phyloP scores from a whole-genome alignment of 1,140 invertebrate genomes.

The Cyphomyrmex costatus region DNA sequence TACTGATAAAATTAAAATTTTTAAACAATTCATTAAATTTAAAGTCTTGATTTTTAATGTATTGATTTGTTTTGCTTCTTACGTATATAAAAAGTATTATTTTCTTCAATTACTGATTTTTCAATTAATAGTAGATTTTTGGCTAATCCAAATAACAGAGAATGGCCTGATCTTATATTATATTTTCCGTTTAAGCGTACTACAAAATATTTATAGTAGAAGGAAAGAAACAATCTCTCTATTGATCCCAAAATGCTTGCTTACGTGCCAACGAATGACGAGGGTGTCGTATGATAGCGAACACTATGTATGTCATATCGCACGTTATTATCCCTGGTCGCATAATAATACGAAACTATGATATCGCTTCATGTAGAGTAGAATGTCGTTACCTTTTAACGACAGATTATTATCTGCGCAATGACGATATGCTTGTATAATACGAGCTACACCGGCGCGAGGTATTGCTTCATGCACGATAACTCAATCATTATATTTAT shows the following conservation, averaged over 20 bases:
- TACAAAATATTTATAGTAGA: not conserved
- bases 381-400: slow-evolving; percentile 49
- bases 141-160: not conserved
- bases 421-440: not conserved
- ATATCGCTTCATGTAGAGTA: slow-evolving; percentile 41
- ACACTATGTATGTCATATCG: slow-evolving; percentile 32
- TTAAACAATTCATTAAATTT: not conserved
- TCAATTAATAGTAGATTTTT: slow-evolving; percentile 2
- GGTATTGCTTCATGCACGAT: slow-evolving; percentile 25
- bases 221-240: not conserved
- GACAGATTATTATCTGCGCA: slow-evolving; percentile 43
- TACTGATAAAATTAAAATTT: not conserved
- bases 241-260: slow-evolving; percentile 14
- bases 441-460: not conserved
- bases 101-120: not conserved
- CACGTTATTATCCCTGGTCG: slow-evolving; percentile 46
- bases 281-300: slow-evolving; percentile 25
- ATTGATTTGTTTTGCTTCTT: not conserved
- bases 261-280: slow-evolving; percentile 38
- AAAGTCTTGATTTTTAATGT: not conserved
- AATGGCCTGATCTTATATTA: not conserved
- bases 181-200: not conserved
- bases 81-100: not conserved
- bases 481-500: slow-evolving; percentile 20
- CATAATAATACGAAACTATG: slow-evolving; percentile 48